Conservation (phyloP, 2,113 vertebrate genomes). For the Aegithalos caudatus region DNA sequence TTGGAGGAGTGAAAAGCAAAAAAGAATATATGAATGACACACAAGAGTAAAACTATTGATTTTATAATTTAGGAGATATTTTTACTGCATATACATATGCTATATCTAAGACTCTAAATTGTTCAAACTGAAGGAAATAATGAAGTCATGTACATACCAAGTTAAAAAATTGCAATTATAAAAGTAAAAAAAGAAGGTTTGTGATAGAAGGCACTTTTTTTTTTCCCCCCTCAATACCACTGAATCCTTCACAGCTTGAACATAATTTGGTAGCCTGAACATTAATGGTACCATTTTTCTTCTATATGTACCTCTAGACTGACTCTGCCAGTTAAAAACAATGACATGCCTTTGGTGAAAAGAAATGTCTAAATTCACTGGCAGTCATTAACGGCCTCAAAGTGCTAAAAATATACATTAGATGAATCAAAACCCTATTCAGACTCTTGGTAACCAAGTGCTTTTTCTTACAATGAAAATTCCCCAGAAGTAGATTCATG, state of each 20-base stretch:
- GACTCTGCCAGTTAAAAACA: neutral
- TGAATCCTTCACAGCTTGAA: neutral
- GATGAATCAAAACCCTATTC: neutral
- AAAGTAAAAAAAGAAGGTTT: neutral
- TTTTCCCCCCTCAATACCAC: neutral
- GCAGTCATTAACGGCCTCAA: neutral
- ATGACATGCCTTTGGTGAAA: neutral
- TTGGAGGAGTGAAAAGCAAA: neutral
- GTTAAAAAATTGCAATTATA: neutral
- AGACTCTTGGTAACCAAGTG: neutral
- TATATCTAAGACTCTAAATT: neutral
- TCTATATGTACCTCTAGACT: neutral
- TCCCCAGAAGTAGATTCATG: neutral
- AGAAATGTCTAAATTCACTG: neutral
- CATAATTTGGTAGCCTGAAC: neutral
- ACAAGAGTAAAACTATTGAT: neutral
- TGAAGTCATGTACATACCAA: neutral
- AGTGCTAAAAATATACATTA: neutral
- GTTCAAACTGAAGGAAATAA: neutral
- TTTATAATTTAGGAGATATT: neutral
- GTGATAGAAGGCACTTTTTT: rapidly evolving
- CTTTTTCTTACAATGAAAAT: neutral
- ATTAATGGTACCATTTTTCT: neutral
- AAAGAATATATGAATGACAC: neutral
- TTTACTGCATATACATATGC: neutral